Evolutionary conservation across 1,140 invertebrate genomes (phyloP).

Genomic region (Macrobrachium rosenbergii): DNA sequence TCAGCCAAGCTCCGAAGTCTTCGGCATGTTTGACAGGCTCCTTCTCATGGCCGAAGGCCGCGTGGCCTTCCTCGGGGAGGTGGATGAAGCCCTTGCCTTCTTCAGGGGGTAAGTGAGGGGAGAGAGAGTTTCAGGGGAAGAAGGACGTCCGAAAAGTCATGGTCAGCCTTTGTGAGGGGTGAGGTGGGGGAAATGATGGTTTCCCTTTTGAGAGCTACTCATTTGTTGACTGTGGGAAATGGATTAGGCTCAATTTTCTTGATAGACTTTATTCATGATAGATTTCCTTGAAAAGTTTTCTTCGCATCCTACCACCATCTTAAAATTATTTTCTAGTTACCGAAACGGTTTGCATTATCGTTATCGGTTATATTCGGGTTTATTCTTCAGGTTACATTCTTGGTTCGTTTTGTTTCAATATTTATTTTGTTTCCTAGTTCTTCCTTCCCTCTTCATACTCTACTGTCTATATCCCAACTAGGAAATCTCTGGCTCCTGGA

Average conservation of each 20-base stretch:
- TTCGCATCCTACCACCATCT: not conserved
- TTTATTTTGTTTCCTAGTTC: no score
- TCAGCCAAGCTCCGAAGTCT: constrained; percentile 91
- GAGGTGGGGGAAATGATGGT: not conserved
- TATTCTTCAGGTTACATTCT: no score
- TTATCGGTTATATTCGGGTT: no score
- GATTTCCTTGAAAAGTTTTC: not conserved
- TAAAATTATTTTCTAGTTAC: not conserved
- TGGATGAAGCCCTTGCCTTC: constrained; percentile 82
- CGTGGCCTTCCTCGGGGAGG: constrained; percentile 88
- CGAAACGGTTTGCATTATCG: no score
- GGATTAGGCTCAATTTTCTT: not conserved
- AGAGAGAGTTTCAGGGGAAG: not conserved
- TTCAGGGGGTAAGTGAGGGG: constrained; percentile 80
- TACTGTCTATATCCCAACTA: no score
- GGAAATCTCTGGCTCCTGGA: no score
- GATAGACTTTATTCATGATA: not conserved
- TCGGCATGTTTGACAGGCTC: constrained; percentile 91
- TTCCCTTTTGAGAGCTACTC: no score
- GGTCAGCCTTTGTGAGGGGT: not conserved
- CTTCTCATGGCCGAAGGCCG: constrained; percentile 92
- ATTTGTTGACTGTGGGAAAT: no score
- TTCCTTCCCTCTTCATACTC: no score
- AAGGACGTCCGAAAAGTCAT: not conserved
- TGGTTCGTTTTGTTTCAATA: no score